Evolutionary conservation across 2,888 invertebrate genomes (phyloP).

Genomic region (Apamea epomidion): DNA sequence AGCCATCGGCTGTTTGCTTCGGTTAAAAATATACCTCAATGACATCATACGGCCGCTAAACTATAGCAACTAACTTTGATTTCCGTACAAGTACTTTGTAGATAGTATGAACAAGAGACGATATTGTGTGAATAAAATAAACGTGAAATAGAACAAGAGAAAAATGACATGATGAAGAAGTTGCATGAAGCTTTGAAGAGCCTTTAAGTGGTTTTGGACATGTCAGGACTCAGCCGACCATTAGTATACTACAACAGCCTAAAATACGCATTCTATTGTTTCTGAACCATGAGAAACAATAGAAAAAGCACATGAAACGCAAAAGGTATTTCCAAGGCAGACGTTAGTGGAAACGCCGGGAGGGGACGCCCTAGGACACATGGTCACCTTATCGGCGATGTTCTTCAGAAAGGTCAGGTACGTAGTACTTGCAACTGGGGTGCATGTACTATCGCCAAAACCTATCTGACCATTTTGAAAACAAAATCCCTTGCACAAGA

Average conservation of each 20-base stretch:
- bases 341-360: neutral
- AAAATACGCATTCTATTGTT: neutral
- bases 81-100: constrained; percentile 8
- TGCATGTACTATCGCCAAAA: too few relatives aligned
- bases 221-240: neutral
- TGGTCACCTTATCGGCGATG: neutral
- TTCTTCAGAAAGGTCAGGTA: neutral
- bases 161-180: neutral
- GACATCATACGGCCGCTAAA: constrained; percentile 33
- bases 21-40: constrained; percentile 50
- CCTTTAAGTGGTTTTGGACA: neutral
- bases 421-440: neutral
- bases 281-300: neutral
- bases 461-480: too few relatives aligned
- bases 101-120: neutral
- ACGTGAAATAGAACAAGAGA: neutral
- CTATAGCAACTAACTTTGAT: constrained; percentile 12
- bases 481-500: too few relatives aligned
- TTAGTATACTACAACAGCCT: neutral
- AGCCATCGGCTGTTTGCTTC: constrained; percentile 24
- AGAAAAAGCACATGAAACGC: neutral
- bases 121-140: neutral
- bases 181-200: neutral
- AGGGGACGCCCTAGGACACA: neutral
- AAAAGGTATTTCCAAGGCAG: neutral